These are phyloP conservation scores for Mactromeris polynyma DNA, from an alignment of 2,888 invertebrate genomes.

Conservation along the genomic window DNA sequence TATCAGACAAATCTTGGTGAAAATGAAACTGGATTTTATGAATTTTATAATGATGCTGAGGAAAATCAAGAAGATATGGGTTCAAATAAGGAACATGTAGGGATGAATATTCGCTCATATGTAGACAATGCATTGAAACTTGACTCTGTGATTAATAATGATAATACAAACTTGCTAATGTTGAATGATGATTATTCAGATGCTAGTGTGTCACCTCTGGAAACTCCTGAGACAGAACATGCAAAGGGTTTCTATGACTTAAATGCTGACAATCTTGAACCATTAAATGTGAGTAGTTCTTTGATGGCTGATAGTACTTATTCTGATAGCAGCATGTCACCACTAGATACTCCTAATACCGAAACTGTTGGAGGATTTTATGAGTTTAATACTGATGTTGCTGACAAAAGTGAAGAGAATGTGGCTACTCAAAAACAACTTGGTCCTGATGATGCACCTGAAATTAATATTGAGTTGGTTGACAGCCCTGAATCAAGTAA, in stretches of 20 bases:
- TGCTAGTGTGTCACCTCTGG: constrained; percentile 51
- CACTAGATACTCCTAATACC: constrained; percentile 57
- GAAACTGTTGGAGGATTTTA: constrained; percentile 64
- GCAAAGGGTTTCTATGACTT: constrained; percentile 52
- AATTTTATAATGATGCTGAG: constrained; percentile 44
- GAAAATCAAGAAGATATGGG: neutral
- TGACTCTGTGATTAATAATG: constrained; percentile 31
- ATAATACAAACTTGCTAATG: neutral
- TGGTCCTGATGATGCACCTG: constrained; percentile 30
- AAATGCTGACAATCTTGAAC: constrained; percentile 35
- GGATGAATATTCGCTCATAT: constrained; percentile 50
- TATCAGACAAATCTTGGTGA: constrained; percentile 59
- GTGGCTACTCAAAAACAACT: neutral
- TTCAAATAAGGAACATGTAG: neutral
- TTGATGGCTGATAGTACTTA: constrained; percentile 30
- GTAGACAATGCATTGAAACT: constrained; percentile 46
- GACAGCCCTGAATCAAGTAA: constrained; percentile 28
- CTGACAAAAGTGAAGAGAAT: neutral
- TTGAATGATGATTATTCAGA: constrained; percentile 42
- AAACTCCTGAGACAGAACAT: constrained; percentile 52
- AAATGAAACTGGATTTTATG: constrained; percentile 65
- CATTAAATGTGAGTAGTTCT: constrained; percentile 25
- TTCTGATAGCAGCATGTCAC: constrained; percentile 52
- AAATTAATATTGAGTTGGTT: constrained; percentile 40
- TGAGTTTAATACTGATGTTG: constrained; percentile 51